Conservation (phyloP, 2,888 invertebrate genomes). For the Syrista parreyssii region DNA sequence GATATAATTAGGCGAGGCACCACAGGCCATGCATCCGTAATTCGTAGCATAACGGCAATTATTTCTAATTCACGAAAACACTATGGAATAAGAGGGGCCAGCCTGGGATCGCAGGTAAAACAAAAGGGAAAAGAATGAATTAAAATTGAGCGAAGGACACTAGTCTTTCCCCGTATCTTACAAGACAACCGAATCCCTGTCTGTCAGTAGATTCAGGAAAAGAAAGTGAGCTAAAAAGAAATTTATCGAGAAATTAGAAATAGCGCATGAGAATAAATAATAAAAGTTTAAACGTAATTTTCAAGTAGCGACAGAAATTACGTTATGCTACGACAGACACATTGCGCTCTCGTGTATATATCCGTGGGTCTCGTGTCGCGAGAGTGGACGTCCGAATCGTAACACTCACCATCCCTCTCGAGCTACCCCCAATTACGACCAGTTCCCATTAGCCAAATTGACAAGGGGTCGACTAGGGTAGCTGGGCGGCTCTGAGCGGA, state of each 20-base stretch:
- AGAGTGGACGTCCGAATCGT: not conserved
- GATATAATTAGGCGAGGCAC: not conserved
- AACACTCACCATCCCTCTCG: not conserved
- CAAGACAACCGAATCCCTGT: too few species aligned
- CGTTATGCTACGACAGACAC: not conserved
- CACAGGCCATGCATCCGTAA: not conserved
- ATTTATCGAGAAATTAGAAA: not conserved
- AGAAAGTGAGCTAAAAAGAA: not conserved
- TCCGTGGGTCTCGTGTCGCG: not conserved
- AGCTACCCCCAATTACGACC: not conserved
- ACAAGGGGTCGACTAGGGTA: not conserved
- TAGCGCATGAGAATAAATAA: not conserved
- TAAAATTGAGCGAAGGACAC: too few species aligned
- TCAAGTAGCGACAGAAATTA: not conserved
- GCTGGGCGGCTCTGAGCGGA: not conserved
- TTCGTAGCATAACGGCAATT: not conserved
- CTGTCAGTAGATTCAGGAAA: not conserved
- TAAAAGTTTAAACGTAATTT: not conserved
- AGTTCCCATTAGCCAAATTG: not conserved
- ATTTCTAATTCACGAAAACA: not conserved
- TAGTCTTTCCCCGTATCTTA: too few species aligned
- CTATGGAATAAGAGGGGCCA: not conserved
- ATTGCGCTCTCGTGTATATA: not conserved
- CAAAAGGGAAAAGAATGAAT: not conserved
- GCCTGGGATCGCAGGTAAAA: not conserved